These are phyloP conservation scores for Synchiropus splendidus DNA, from an alignment of 2,113 vertebrate species.

Conservation along the genomic window DNA sequence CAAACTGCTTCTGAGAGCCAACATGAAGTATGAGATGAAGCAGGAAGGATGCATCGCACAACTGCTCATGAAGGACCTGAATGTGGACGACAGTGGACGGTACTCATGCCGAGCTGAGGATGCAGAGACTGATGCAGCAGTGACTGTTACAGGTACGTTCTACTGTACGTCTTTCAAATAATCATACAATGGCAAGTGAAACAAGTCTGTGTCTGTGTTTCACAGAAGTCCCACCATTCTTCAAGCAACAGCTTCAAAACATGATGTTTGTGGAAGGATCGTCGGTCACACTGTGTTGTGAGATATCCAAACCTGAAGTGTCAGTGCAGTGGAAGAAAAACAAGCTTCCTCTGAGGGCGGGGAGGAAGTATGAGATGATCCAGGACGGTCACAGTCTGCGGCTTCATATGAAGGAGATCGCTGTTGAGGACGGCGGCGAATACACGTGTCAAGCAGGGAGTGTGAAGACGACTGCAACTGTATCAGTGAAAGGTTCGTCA, in stretches of 20 bases:
- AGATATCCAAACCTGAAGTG: constrained; percentile 36
- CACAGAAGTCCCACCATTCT: constrained; percentile 32
- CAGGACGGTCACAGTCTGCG: constrained; percentile 30
- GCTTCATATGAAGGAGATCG: constrained; percentile 34
- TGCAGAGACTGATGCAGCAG: constrained; percentile 24
- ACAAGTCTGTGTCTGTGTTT: not conserved
- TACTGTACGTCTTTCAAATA: not conserved
- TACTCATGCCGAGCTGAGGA: constrained; percentile 38
- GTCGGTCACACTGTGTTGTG: constrained; percentile 25
- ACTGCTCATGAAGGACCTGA: constrained; percentile 40
- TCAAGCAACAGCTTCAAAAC: constrained; percentile 17
- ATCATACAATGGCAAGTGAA: no score
- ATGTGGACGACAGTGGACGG: constrained; percentile 40
- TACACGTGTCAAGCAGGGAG: constrained; percentile 30
- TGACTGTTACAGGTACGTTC: constrained; percentile 69
- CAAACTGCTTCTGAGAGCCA: constrained; percentile 18
- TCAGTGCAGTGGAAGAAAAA: constrained; percentile 48
- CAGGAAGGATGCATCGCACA: constrained; percentile 42
- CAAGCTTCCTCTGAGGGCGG: constrained; percentile 37
- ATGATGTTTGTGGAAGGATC: constrained; percentile 21
- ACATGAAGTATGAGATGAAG: constrained; percentile 36
- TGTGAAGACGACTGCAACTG: constrained; percentile 29
- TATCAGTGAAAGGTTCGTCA: constrained; percentile 70
- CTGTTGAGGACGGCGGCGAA: constrained; percentile 34
- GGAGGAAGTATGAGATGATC: constrained; percentile 53